Base-by-base conservation (phyloP, 92 coral and sea anemone genomes). In the Siderastrea siderea region DNA sequence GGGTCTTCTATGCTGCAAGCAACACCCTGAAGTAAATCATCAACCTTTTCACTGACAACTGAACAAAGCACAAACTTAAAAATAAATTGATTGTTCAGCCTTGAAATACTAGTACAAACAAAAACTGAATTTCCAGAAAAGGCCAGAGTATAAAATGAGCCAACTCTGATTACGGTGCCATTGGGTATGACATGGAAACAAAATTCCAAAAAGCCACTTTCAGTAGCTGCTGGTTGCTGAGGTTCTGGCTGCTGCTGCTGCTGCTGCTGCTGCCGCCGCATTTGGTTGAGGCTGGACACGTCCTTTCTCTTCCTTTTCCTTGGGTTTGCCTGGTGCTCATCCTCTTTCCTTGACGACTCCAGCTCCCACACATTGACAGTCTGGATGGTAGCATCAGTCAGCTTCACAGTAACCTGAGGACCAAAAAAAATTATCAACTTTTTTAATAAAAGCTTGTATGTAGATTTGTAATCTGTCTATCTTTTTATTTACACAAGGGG, bases 91-190 rank as follows among this genome's bases (percentile, higher is more conserved):
- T 15, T 17, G 72, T n/a, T 73, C 57, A 79, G 68, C 57, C n/a
- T 51, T 2, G 84, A 79, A 79, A 79, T 79, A 6, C 12, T 16
- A 79, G 84, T 79, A 52, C 84, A 79, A 79, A 79, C 84, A 79
- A 79, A 79, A 79, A 79, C 19, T 17, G 38, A 26, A 26, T 26
- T 26, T 26, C 38, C 38, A 68, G 77, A 69, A 81, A 81, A 81
- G 1, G 11, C 26, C 51, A 82, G 43, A 50, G 53, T 51, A 69
- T 82, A 82, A 68, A 82, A 68, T 1, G 86, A 82, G 3, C 86
- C 86, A 43, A 82, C 51, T 48, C 67, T 82, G 3, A 82, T 68
- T 6, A 82, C 38, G 7, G 64, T 82, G 38, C 86, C 86, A 68
- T 52, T 69, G 62, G 77, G 26, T 13, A 4, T 11, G 53, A 82